Evolutionary conservation across 2,888 invertebrate species (phyloP).

Genomic region (Agriotes lineatus): DNA sequence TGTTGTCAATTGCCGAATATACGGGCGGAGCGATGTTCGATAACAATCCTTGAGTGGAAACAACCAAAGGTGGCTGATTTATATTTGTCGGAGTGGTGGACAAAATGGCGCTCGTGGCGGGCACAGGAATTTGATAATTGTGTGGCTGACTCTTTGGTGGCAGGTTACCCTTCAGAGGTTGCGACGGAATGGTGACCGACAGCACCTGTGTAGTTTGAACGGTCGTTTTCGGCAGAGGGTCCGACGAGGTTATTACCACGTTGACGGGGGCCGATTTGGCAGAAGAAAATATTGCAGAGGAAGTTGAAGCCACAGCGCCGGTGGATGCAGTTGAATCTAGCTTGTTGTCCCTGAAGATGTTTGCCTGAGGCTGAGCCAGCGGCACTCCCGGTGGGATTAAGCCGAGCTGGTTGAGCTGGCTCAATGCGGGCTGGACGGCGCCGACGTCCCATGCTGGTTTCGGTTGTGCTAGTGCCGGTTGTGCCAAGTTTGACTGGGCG

Average conservation of each 20-base stretch:
- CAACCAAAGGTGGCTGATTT: slow-evolving; percentile 58
- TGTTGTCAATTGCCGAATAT: slow-evolving; percentile 56
- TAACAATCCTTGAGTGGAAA: slow-evolving; percentile 59
- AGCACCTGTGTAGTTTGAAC: slow-evolving; percentile 72
- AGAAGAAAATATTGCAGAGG: slow-evolving; percentile 5
- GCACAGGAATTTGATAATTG: slow-evolving; percentile 79
- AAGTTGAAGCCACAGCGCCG: background rate
- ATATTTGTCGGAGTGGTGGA: slow-evolving; percentile 57
- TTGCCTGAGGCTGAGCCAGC: slow-evolving; percentile 40
- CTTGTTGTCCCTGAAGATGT: slow-evolving; percentile 43
- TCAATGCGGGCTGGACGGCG: slow-evolving; percentile 27
- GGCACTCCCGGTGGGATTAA: slow-evolving; percentile 55
- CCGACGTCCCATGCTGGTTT: slow-evolving; percentile 26
- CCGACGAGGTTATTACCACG: slow-evolving; percentile 86
- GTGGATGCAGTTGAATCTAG: background rate
- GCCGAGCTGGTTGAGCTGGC: slow-evolving; percentile 50
- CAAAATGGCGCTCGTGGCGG: slow-evolving; percentile 61
- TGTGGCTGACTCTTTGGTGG: slow-evolving; percentile 67
- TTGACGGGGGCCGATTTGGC: slow-evolving; percentile 72
- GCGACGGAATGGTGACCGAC: slow-evolving; percentile 85
- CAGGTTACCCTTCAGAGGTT: slow-evolving; percentile 74
- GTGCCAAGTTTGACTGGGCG: slow-evolving; percentile 18
- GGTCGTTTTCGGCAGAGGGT: slow-evolving; percentile 76
- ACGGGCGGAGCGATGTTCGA: slow-evolving; percentile 62
- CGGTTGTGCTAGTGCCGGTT: slow-evolving; percentile 23